These are phyloP conservation scores for Parnassius mnemosyne DNA, from an alignment of 2,888 invertebrate genomes.

Conservation along the genomic window DNA sequence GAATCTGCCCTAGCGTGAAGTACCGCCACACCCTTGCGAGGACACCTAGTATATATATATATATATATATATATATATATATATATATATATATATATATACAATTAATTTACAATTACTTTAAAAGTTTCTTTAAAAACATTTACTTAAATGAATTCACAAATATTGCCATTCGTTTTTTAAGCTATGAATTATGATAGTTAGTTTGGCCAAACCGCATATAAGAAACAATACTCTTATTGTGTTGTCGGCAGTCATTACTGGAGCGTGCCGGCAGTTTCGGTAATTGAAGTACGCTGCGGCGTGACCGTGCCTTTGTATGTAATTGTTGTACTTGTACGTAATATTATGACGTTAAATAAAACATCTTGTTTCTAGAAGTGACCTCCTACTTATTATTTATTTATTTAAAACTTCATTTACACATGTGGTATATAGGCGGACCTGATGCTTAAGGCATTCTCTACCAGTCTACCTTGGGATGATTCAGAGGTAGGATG, in stretches of 20 bases:
- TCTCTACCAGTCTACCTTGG: too few species aligned
- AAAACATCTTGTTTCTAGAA: too few species aligned
- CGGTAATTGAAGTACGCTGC: slow-evolving; percentile 1
- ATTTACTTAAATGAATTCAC: too few species aligned
- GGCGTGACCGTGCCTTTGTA: not conserved
- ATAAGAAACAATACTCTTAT: slow-evolving; percentile 9
- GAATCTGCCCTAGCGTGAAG: too few species aligned
- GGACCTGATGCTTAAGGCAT: too few species aligned
- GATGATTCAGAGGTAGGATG: too few species aligned
- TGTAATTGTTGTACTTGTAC: not conserved
- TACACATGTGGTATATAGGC: too few species aligned
- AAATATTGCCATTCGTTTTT: too few species aligned
- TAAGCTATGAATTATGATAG: not conserved
- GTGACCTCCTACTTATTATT: too few species aligned
- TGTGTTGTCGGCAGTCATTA: slow-evolving; percentile 31
- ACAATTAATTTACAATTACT: not conserved
- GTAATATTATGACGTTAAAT: not conserved
- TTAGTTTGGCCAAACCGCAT: not conserved
- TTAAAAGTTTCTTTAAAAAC: too few species aligned
- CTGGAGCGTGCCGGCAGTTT: slow-evolving; percentile 38
- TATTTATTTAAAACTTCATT: too few species aligned
- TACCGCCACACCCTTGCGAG: too few species aligned
- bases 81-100: not conserved
- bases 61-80: not conserved
- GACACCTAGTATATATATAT: not conserved